Evolutionary conservation across 2,888 invertebrate genomes (phyloP), one percentile per base, ranked within the genome.

Genomic region (Lasioglossum pauxillum): DNA sequence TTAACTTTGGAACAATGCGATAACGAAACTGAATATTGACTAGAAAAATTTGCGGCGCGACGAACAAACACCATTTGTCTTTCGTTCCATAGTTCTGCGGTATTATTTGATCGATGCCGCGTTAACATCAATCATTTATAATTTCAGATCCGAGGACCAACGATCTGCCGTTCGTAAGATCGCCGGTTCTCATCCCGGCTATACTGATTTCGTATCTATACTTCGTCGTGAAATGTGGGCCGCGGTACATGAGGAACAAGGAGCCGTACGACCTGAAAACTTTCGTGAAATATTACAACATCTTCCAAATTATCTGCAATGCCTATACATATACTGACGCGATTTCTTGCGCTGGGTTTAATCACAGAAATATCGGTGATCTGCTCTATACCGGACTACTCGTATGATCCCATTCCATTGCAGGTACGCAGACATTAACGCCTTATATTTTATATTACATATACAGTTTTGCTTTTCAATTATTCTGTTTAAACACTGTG

Each of bases 231-330:
- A 95, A 96, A 49, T 94, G 96, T 46, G 96, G 97, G 16, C 98
- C 98, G 1, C 92, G 93, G 23, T 96, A 96, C 90, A 99, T 99
- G 98, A 96, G 96, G 92, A 95, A 96, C 90, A 96, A 97, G 78
- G 96, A 96, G 85, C 96, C 98, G 0, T 97, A 96, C 93, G 95
- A 97, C 23, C 95, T 98, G 60, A 97, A 97, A 89, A 95, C 94
- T 1, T 94, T 97, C 46, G 97, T 99, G 88, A 96, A 97, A 81
- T 95, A 96, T 91, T 99, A 98, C 95, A 98, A 99, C 94, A 95
- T 98, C n/a, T 94, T 97, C 73, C 98, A 98, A 96, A 91, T 94
- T 27, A 14, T 93, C 5, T 74, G 72, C 41, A 94, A 94, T 53
- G n/a, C 96, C 96, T 41, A 97, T 96, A n/a, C n/a, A n/a, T n/a